Base-by-base conservation (phyloP, 2,888 invertebrate species). In the Hipparchia sbordonii region DNA sequence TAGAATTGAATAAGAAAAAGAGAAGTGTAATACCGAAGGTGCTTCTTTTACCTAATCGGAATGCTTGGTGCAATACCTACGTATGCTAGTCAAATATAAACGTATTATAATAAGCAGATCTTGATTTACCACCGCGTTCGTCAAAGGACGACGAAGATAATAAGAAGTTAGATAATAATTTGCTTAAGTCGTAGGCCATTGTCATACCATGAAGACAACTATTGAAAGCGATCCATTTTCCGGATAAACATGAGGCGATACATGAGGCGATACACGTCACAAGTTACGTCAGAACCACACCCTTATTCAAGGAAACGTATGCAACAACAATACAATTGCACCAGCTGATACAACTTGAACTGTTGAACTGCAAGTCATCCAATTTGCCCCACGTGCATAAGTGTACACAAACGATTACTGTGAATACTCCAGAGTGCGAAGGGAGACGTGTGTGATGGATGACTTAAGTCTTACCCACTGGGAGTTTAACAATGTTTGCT, bases 381-480 rank as follows among this genome's bases (percentile, higher is more conserved):
- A 71, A 71, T 69, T 68, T 62, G 66, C 69, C 59, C 7, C 71
- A 67, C 52, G 46, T 63, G 60, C 57, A 70, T 61, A 67, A 70
- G 62, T 65, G 66, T 63, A 75, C 67, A 75, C 52, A 69, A 61
- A 52, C 70, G 70, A 54, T 65, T 67, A 59, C 70, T 39, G 72
- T 74, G 76, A 74, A 73, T 71, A 77, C 72, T 69, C 71, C 65
- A 68, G 73, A 70, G 72, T 74, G 72, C 71, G 72, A 76, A 77
- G 73, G 74, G 70, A 71, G 74, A 72, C 77, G 70, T 60, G 56
- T 68, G 67, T 77, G 76, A 78, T 76, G 72, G 77, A 78, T 78
- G 77, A 70, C 69, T 56, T 69, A 65, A 33, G 56, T 54, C 51
- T 46, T 56, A 57, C 57, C 45, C 67, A 46, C 57, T 67, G 48